Base-by-base conservation (phyloP, 2,888 invertebrate genomes). In the Cheilosia variabilis region DNA sequence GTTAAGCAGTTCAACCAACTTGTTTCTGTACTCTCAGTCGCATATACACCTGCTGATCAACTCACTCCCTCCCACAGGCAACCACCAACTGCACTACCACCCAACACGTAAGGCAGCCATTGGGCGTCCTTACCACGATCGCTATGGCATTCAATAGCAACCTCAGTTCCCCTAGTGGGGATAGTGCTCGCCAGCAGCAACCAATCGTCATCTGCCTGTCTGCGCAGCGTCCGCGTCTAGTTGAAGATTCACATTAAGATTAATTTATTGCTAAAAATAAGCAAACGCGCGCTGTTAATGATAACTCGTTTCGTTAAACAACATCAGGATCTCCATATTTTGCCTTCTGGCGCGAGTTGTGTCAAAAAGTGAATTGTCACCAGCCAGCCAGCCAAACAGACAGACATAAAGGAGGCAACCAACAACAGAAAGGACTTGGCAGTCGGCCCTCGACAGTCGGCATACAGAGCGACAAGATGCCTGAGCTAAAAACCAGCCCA, bases 351-450 rank as follows among this genome's bases (percentile, higher is more conserved):
- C 41, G 34, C 43, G 63, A 50, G 10, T 50, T 50, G 69, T 71
- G 65, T 80, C 80, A 79, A 83, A 58, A 69, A 57, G 75, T 65
- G 53, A 69, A 80, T 65, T 75, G 79, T 84, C 79, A 84, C 5
- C 41, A 24, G 34, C 31, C 31, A 31, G 31, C 31, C 31, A 31
- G 31, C 6, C 27, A 60, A 50, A 47, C 53, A 53, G 31, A 80
- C 84, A 84, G 84, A 84, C 84, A 80, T 69, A 65, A 71, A 75
- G 84, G 84, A 84, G 84, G 79, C 84, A 84, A 60, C 58, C 4
- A 47, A 52, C 60, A 84, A 69, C 58, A 65, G 75, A 79, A 53
- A 83, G 78, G 72, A 83, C 73, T 45, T 17, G 17, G 52, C 24
- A 24, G 4, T 24, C 24, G 24, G 24, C 24, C 24, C 24, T 24